Percentiles rank a stretch among this genome's conserved stretches.
Conservation (phyloP, 2,888 invertebrate genomes). For the Drosophila colorata region DNA sequence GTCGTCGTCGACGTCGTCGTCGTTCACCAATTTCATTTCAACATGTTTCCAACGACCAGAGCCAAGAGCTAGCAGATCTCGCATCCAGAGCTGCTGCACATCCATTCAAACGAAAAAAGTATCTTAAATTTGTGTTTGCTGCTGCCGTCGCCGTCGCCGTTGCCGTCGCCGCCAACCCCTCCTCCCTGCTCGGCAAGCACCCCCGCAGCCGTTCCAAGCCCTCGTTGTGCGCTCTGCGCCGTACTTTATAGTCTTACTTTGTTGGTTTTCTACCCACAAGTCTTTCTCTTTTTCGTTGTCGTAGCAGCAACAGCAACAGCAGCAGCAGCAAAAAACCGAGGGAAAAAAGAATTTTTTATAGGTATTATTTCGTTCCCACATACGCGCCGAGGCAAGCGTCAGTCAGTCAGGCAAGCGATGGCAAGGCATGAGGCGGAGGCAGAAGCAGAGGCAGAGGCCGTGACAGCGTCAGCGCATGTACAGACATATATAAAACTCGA, state of each 20-base stretch:
- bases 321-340: constrained; percentile 51
- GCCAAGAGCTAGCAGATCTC: constrained; percentile 66
- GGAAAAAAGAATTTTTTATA: constrained; percentile 62
- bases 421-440: constrained; percentile 49
- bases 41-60: constrained; percentile 74
- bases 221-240: constrained; percentile 41
- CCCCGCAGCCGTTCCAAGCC: constrained; percentile 44
- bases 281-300: constrained; percentile 82
- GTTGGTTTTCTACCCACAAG: constrained; percentile 83
- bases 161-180: constrained; percentile 24
- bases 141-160: constrained; percentile 36
- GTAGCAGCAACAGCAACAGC: constrained; percentile 55
- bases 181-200: constrained; percentile 26
- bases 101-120: constrained; percentile 71
- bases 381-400: constrained; percentile 76
- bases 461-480: constrained; percentile 78
- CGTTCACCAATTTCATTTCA: constrained; percentile 78
- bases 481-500: constrained; percentile 75
- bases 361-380: constrained; percentile 83
- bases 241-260: constrained; percentile 80
- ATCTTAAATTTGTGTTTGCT: constrained; percentile 78
- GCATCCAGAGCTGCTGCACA: constrained; percentile 43
- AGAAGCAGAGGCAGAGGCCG: constrained; percentile 70
- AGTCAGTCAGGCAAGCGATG: constrained; percentile 62
- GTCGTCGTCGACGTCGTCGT: constrained; percentile 46